These are phyloP conservation scores for Megalurothrips usitatus DNA, from an alignment of 2,888 invertebrate species.

Conservation along the genomic window DNA sequence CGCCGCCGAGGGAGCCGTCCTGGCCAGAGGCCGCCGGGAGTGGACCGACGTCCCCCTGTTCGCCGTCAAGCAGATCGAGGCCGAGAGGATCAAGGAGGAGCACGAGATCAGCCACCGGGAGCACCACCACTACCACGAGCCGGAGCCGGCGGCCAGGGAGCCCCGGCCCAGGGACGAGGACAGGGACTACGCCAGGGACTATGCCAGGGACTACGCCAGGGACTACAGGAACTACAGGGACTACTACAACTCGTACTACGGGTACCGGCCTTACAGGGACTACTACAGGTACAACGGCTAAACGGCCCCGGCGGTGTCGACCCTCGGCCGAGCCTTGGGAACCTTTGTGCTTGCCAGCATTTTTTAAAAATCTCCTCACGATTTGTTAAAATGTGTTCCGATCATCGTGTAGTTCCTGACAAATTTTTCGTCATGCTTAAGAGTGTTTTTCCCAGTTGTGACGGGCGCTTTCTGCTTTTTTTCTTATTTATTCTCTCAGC, in stretches of 20 bases:
- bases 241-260: not conserved
- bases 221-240: conserved; percentile 4
- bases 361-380: no score
- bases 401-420: no score
- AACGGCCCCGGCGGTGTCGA: not conserved
- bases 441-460: not conserved
- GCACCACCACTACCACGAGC: not conserved
- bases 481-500: no score
- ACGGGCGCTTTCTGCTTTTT: not conserved
- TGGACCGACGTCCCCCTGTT: conserved; percentile 1
- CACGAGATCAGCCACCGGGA: not conserved
- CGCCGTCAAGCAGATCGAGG: conserved; percentile 19
- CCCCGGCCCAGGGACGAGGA: not conserved
- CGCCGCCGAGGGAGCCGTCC: not conserved
- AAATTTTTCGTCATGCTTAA: not conserved
- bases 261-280: not conserved
- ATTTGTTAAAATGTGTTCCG: no score
- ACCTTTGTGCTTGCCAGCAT: no score
- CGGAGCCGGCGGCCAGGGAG: not conserved
- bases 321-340: not conserved
- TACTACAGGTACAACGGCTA: not conserved
- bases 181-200: not conserved
- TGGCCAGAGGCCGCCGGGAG: not conserved
- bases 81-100: not conserved
- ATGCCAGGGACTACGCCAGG: not conserved